These are phyloP conservation scores for Cheirogaleus medius DNA, from an alignment of 2,113 vertebrate genomes.

Conservation along the genomic window DNA sequence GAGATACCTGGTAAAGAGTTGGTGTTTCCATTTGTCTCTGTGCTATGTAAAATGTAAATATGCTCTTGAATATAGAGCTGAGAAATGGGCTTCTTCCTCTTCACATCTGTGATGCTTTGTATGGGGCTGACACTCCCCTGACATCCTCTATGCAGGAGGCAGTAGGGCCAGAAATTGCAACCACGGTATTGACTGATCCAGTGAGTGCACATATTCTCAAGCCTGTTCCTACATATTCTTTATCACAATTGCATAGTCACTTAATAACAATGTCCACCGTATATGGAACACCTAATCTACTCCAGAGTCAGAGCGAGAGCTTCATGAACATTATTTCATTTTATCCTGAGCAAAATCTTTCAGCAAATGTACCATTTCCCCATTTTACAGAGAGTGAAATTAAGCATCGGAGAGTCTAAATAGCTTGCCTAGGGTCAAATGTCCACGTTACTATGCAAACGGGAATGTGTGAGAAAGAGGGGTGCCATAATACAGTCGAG, in stretches of 20 bases:
- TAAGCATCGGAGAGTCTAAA: not conserved
- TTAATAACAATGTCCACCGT: not conserved
- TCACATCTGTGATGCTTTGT: not conserved
- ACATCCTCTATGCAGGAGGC: not conserved
- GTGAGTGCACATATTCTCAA: not conserved
- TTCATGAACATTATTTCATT: not conserved
- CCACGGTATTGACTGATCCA: not conserved
- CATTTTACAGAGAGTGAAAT: slow-evolving; percentile 17
- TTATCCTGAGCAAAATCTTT: not conserved
- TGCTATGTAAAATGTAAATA: not conserved
- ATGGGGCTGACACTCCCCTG: not conserved
- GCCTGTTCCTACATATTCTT: not conserved
- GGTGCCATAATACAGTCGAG: not conserved
- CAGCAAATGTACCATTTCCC: not conserved
- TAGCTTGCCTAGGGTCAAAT: not conserved
- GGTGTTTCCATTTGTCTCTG: not conserved
- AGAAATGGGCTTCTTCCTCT: not conserved
- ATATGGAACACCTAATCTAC: not conserved
- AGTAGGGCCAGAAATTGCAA: not conserved
- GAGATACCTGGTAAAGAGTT: not conserved
- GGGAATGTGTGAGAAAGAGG: not conserved
- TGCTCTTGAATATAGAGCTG: not conserved
- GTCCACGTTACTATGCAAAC: not conserved
- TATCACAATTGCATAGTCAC: not conserved
- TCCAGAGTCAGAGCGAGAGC: not conserved